Percentiles rank a stretch among this genome's conserved stretches.
These are phyloP conservation scores for Echinometra lucunter DNA, from an alignment of 53 echinoderm and acorn worm genomes.

Conservation along the genomic window DNA sequence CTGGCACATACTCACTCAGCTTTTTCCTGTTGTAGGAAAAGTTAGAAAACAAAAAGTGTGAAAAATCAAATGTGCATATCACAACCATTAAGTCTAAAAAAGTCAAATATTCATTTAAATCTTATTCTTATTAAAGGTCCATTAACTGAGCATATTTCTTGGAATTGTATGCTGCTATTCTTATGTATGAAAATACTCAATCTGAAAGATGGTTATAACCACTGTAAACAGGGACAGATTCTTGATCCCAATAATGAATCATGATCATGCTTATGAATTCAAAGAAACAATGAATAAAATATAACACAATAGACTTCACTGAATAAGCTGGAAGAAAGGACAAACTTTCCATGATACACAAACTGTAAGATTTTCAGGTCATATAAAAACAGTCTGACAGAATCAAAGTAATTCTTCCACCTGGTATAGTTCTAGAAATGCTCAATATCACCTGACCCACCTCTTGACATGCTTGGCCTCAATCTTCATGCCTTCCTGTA, in stretches of 20 bases:
- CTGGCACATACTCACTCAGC: constrained; percentile 88
- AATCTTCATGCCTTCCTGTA: constrained; percentile 98
- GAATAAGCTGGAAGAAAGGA: background rate
- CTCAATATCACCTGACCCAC: constrained; percentile 64
- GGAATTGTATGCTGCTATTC: too few species aligned
- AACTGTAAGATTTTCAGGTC: background rate
- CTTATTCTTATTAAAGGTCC: too few species aligned
- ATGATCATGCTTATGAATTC: too few species aligned
- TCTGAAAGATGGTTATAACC: too few species aligned
- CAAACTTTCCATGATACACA: background rate
- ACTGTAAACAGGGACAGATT: too few species aligned
- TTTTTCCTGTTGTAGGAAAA: constrained; percentile 83
- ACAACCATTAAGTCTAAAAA: too few species aligned
- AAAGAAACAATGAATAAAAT: too few species aligned
- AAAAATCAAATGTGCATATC: background rate
- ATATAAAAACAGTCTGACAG: background rate
- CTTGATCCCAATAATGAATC: too few species aligned
- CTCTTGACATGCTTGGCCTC: constrained; percentile 97
- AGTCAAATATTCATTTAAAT: too few species aligned
- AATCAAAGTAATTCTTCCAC: too few species aligned
- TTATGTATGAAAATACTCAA: too few species aligned
- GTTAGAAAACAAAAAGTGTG: background rate
- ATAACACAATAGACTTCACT: background rate
- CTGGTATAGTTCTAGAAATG: background rate
- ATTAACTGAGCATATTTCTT: too few species aligned